Percentiles rank a stretch among this genome's conserved stretches.
phyloP scores from a whole-genome alignment of 2,888 invertebrate genomes.

The Tinea semifulvella region DNA sequence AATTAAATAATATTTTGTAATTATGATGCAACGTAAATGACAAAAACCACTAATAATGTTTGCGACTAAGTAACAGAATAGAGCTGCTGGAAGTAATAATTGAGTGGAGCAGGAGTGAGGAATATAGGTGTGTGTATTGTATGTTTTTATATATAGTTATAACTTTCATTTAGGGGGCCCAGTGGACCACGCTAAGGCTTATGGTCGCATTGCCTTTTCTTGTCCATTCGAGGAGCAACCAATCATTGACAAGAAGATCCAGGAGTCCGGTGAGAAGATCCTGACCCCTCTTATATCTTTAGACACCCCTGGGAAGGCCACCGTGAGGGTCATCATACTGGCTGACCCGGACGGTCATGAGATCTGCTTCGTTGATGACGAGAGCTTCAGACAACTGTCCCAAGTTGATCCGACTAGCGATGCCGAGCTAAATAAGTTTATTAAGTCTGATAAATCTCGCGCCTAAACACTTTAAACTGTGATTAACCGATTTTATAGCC shows the following conservation, averaged over 20 bases:
- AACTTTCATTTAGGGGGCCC: conserved; percentile 53
- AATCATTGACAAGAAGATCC: conserved; percentile 77
- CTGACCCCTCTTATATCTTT: conserved; percentile 90
- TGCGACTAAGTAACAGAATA: no score
- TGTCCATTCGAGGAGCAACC: conserved; percentile 82
- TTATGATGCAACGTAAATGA: no score
- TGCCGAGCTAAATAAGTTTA: conserved; percentile 78
- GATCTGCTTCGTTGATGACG: conserved; percentile 98
- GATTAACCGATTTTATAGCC: no score
- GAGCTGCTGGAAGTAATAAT: no score
- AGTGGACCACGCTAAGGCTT: conserved; percentile 88
- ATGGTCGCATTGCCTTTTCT: conserved; percentile 95
- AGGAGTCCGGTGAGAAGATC: conserved; percentile 75
- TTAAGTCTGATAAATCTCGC: conserved; percentile 72
- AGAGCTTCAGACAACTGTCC: conserved; percentile 89
- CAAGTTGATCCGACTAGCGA: conserved; percentile 86
- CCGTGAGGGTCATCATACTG: conserved; percentile 94
- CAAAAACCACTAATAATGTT: no score
- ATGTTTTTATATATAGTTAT: no score
- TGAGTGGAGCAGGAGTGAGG: no score
- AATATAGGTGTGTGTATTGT: no score
- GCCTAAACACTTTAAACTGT: conserved; percentile 28
- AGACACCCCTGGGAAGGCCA: conserved; percentile 97
- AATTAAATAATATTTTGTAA: no score
- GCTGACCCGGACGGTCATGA: conserved; percentile 98